Evolutionary conservation across 2,113 vertebrate species (phyloP), one percentile per base, ranked within the genome.

Genomic region (Cathartes aura): DNA sequence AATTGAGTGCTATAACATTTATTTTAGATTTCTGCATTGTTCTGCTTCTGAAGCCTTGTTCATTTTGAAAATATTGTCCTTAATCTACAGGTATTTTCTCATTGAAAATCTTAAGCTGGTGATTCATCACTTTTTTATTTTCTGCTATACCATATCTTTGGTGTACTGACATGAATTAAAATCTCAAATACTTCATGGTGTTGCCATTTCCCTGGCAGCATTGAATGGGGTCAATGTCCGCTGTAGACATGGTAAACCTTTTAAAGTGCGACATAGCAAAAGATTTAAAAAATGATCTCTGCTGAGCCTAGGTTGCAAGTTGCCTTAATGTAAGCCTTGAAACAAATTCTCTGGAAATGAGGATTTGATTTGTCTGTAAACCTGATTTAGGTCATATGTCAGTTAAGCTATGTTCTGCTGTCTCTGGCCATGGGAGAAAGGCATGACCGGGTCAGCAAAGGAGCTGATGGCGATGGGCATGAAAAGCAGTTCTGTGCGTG

Each of bases 371-470:
- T 96, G 90, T 87, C 89, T 94, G 95, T 94, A 91, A 87, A 93
- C 90, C 82, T 94, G 95, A 96, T 96, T 94, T 96, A 95, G 96
- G 92, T 96, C 84, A 70, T 94, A 66, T 82, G 90, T 90, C 94
- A 93, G 78, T 67, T 93, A 93, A 97, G 90, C 89, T 83, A 17
- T 16, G 34, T 60, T 94, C 79, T 79, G 52, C 73, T 72, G 59
- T 95, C 76, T 95, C 45, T 0, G n/a, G 88, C 64, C 71, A 79
- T 1, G 3, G 63, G 63, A 94, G 78, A 83, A 87, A 59, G 76
- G n/a, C 91, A 36, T 75, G 92, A 59, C 66, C 27, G 62, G 89
- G 89, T 87, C 92, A 94, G 80, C 92, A 75, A 14, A 74, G 68
- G 42, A 68, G 55, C 50, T 91, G 90, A 50, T 82, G 87, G 89